A percentile compares a stretch with the other conserved stretches of the same genome.
Evolutionary conservation across 2,113 vertebrate species (phyloP).

Genomic region (Podarcis cretensis): DNA sequence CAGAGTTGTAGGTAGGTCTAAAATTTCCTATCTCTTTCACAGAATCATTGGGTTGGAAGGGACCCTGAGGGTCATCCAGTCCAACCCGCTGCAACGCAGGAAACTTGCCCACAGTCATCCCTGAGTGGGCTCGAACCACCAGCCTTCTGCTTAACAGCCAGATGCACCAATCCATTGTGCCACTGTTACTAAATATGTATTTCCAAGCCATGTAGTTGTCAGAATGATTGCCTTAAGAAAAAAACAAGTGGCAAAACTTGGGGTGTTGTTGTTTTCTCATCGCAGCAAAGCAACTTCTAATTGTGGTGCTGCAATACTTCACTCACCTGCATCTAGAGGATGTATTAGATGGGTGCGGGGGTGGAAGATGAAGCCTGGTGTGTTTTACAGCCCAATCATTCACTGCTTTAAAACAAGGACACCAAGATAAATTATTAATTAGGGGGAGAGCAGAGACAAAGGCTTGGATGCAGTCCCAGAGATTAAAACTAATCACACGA

Average conservation of each 20-base stretch:
- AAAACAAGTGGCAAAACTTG: neutral
- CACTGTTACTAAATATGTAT: neutral
- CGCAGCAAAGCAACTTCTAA: neutral
- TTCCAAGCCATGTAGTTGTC: neutral
- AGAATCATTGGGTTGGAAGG: too few relatives aligned
- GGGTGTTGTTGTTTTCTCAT: neutral
- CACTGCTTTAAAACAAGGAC: conserved; percentile 41
- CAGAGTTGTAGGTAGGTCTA: conserved; percentile 89
- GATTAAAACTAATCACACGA: neutral
- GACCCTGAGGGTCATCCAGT: too few relatives aligned
- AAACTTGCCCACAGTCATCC: neutral
- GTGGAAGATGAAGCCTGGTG: neutral
- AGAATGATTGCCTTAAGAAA: neutral
- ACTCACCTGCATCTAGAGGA: conserved; percentile 38
- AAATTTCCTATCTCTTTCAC: conserved; percentile 15
- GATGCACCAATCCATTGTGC: too few relatives aligned
- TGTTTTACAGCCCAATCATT: conserved; percentile 23
- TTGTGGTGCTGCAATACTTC: conserved; percentile 15
- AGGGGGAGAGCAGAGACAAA: conserved; percentile 13
- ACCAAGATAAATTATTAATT: conserved; percentile 47
- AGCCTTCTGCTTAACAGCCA: too few relatives aligned
- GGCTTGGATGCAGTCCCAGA: conserved; percentile 14
- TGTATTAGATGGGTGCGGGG: neutral
- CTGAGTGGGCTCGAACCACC: too few relatives aligned
- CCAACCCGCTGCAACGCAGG: too few relatives aligned